Conservation (phyloP, 2,888 invertebrate species). For the Chironomus tentans region DNA sequence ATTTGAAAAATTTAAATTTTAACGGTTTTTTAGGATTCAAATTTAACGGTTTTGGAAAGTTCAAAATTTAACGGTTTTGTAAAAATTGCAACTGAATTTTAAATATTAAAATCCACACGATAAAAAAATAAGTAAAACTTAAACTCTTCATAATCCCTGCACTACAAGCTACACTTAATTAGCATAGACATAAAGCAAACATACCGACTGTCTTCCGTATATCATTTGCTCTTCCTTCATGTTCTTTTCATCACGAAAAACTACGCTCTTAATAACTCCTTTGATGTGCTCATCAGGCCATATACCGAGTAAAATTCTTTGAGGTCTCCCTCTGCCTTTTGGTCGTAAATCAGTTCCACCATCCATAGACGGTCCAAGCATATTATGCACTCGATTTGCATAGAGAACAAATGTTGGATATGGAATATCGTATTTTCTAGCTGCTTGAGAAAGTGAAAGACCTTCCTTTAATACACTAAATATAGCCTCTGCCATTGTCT, state of each 20-base stretch:
- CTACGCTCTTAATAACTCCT: conserved; percentile 84
- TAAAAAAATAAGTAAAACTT: neutral
- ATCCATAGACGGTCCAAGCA: conserved; percentile 86
- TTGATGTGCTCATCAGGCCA: conserved; percentile 93
- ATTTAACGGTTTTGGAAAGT: too few species aligned
- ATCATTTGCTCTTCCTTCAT: conserved; percentile 62
- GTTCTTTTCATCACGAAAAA: conserved; percentile 79
- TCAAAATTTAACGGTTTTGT: too few species aligned
- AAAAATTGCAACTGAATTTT: too few species aligned
- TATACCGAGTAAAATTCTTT: conserved; percentile 79
- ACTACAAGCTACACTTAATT: neutral
- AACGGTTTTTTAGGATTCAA: too few species aligned
- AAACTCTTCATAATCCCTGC: too few species aligned
- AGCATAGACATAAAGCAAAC: conserved; percentile 38
- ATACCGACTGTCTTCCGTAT: conserved; percentile 54
- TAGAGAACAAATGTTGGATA: conserved; percentile 90
- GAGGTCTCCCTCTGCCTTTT: conserved; percentile 83
- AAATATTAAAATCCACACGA: neutral
- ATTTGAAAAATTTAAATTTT: neutral
- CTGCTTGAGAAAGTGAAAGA: conserved; percentile 79
- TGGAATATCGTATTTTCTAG: conserved; percentile 88
- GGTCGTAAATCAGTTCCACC: conserved; percentile 85
- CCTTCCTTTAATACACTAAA: conserved; percentile 88
- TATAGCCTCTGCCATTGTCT: conserved; percentile 91
- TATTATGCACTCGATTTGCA: conserved; percentile 87